Evolutionary conservation across 2,888 invertebrate species (phyloP).

Genomic region (Caenorhabditis afra): DNA sequence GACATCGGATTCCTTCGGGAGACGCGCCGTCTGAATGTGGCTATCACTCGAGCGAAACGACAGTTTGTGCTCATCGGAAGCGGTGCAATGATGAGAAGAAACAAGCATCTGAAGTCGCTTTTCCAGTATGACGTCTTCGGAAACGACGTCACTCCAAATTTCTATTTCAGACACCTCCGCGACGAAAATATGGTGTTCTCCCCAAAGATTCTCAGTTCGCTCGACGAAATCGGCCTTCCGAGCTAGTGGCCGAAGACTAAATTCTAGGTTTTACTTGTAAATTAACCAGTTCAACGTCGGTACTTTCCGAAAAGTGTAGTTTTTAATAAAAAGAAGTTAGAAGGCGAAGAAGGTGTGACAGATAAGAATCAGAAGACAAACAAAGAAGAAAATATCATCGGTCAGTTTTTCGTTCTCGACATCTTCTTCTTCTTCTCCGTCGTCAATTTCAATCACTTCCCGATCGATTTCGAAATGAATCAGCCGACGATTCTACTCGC

Average conservation of each 20-base stretch:
- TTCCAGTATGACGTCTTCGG: too few species aligned
- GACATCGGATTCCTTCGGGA: slow-evolving; percentile 61
- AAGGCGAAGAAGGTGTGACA: slow-evolving; percentile 19
- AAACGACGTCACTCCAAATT: too few species aligned
- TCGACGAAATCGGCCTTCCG: slow-evolving; percentile 1
- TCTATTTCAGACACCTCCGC: slow-evolving; percentile 29
- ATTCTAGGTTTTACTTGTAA: background rate
- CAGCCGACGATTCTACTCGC: slow-evolving; percentile 16
- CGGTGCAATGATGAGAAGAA: slow-evolving; percentile 40
- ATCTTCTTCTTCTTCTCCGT: too few species aligned
- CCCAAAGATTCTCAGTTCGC: background rate
- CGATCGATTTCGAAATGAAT: slow-evolving; percentile 15
- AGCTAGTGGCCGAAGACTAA: background rate
- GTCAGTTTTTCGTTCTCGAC: slow-evolving; percentile 27
- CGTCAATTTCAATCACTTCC: background rate
- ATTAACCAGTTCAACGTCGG: too few species aligned
- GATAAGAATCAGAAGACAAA: slow-evolving; percentile 21
- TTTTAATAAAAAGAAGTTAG: slow-evolving; percentile 15
- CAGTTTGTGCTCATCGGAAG: slow-evolving; percentile 64
- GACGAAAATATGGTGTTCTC: slow-evolving; percentile 13
- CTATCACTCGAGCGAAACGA: slow-evolving; percentile 63
- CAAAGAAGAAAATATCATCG: slow-evolving; percentile 21
- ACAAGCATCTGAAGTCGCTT: slow-evolving; percentile 23
- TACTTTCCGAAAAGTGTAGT: too few species aligned
- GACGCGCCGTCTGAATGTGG: slow-evolving; percentile 63